Evolutionary conservation across 2,113 vertebrate species (phyloP), one percentile per base, ranked within the genome.

Genomic region (Orycteropus afer): DNA sequence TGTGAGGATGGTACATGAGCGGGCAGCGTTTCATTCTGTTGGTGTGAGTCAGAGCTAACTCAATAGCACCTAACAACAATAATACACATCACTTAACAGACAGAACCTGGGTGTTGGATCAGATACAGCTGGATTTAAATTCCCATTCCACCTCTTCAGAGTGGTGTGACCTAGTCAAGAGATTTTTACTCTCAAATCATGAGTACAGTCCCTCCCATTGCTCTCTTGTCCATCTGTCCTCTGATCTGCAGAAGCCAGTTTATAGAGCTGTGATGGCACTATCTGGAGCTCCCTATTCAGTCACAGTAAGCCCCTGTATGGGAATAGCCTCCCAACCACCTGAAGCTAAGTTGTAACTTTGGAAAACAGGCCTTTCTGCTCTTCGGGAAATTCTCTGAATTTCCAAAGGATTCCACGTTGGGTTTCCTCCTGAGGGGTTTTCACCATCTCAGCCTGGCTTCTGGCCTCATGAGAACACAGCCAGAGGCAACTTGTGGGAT

Each of bases 401-500:
- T 27, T 45, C 55, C 0, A 7, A 86, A 40, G 73, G 59, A 32
- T 74, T 42, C 27, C 59, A n/a, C 25, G 18, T 55, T 40, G 25
- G 53, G 20, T 4, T 17, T 83, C 57, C 80, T 69, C 20, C 5
- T 32, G 34, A 89, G 67, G 80, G 51, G 73, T 59, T 79, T 76
- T 77, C 20, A 87, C 4, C 53, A 79, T 49, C 65, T 93, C 47
- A 42, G 34, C 27, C 71, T 80, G 57, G 40, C 45, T 71, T 37
- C 92, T 13, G 7, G 51, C 59, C 45, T 81, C 67, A 8, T 13
- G 13, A 32, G 34, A 47, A 73, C 37, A 47, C 25, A 49, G 73
- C 83, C 37, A 45, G 77, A 73, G 65, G 32, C 73, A 74, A 55
- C 18, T 2, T 77, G 67, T 76, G 88, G 93, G 85, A 76, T 94